phyloP scores from a whole-genome alignment of 2,888 invertebrate genomes.

The Drosophila hamatofila region DNA sequence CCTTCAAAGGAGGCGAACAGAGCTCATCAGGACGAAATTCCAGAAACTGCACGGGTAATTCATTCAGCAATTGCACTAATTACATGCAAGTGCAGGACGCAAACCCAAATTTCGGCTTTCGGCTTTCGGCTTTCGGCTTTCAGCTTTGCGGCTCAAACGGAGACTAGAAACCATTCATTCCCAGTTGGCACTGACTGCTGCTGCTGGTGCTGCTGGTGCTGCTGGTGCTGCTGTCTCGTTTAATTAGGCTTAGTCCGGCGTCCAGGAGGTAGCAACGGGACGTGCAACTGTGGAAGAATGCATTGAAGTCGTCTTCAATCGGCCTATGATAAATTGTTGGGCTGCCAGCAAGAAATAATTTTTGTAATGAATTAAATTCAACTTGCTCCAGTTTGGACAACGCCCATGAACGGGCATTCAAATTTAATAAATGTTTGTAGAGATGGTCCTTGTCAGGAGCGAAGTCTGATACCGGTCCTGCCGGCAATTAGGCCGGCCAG shows the following conservation, averaged over 20 bases:
- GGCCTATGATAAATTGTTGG: slow-evolving; percentile 76
- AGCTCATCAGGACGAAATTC: slow-evolving; percentile 46
- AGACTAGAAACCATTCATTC: slow-evolving; percentile 34
- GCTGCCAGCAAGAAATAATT: slow-evolving; percentile 27
- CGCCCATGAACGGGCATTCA: slow-evolving; percentile 50
- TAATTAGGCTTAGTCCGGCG: slow-evolving; percentile 56
- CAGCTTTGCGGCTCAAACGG: slow-evolving; percentile 9
- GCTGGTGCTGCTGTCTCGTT: slow-evolving; percentile 35
- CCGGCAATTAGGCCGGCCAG: slow-evolving; percentile 26
- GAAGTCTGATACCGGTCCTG: slow-evolving; percentile 19
- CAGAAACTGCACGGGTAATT: slow-evolving; percentile 56
- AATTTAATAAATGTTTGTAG: slow-evolving; percentile 70
- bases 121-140: slow-evolving; percentile 1
- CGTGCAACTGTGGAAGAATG: background rate
- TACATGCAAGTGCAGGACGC: slow-evolving; percentile 45
- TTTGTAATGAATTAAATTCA: slow-evolving; percentile 79
- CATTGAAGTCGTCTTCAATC: slow-evolving; percentile 10
- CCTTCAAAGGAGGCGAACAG: slow-evolving; percentile 36
- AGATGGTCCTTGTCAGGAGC: slow-evolving; percentile 18
- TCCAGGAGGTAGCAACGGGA: slow-evolving; percentile 19
- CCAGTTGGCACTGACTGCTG: slow-evolving; percentile 28
- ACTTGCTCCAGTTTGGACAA: slow-evolving; percentile 58
- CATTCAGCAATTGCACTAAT: slow-evolving; percentile 74
- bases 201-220: background rate
- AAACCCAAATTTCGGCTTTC: slow-evolving; percentile 30